Percentiles rank a stretch among this genome's conserved stretches.
Conservation (phyloP, 2,113 vertebrate species). For the Apteryx mantelli region DNA sequence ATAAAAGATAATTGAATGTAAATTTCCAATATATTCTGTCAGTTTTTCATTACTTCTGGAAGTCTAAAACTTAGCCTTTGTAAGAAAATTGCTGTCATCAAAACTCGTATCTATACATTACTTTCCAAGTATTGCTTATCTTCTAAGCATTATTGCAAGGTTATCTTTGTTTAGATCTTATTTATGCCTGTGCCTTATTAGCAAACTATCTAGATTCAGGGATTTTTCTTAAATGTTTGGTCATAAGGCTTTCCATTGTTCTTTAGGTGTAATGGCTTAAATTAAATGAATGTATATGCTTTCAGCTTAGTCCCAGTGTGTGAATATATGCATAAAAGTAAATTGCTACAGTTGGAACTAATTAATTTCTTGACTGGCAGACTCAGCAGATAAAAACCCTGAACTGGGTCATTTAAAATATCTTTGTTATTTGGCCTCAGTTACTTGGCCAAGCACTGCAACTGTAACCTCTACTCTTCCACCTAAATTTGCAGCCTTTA, state of each 20-base stretch:
- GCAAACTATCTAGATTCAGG: background rate
- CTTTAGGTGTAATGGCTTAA: background rate
- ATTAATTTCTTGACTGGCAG: background rate
- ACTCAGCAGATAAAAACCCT: background rate
- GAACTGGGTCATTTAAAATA: background rate
- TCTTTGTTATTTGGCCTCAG: background rate
- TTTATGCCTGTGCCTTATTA: background rate
- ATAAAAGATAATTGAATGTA: background rate
- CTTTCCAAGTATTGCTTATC: background rate
- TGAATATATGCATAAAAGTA: background rate
- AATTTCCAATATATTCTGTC: background rate
- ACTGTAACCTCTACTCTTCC: background rate
- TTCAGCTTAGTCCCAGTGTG: background rate
- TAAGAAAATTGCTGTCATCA: background rate
- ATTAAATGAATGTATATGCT: background rate
- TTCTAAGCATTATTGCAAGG: background rate
- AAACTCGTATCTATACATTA: background rate
- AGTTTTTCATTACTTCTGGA: background rate
- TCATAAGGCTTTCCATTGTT: background rate
- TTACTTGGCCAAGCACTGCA: background rate
- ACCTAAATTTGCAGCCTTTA: background rate
- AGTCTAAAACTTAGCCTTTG: background rate
- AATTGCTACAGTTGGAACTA: background rate
- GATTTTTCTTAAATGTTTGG: background rate
- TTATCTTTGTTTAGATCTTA: background rate